A percentile compares a stretch with the other conserved stretches of the same genome.
Evolutionary conservation across 2,888 invertebrate species (phyloP).

Genomic region (Leptinotarsa juncta): DNA sequence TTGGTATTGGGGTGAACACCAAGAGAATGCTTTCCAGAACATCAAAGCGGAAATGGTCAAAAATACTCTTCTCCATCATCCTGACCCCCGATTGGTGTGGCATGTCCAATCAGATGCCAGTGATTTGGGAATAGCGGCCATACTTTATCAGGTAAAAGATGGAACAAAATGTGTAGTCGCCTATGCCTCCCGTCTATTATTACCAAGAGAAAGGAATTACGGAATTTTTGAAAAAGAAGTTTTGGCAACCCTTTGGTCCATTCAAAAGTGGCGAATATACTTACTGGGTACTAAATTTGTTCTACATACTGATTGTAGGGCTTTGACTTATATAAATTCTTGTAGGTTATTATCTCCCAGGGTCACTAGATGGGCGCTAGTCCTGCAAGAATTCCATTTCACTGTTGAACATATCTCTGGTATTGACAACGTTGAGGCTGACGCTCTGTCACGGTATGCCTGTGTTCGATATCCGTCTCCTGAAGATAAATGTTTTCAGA

Average conservation of each 20-base stretch:
- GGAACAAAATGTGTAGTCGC: background rate
- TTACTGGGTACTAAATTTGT: conserved; percentile 41
- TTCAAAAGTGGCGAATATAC: conserved; percentile 49
- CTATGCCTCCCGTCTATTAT: background rate
- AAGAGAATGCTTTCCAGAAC: background rate
- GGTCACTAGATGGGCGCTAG: conserved; percentile 30
- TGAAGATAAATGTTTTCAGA: background rate
- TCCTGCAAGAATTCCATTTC: conserved; percentile 50
- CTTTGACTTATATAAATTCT: conserved; percentile 47
- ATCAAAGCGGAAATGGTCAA: background rate
- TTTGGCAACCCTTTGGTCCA: conserved; percentile 44
- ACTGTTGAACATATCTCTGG: conserved; percentile 43
- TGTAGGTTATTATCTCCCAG: conserved; percentile 46
- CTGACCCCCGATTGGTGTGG: background rate
- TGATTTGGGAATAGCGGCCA: background rate
- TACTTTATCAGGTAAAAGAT: background rate
- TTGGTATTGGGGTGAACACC: background rate
- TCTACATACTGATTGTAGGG: conserved; percentile 50
- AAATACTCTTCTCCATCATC: background rate
- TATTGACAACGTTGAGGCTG: background rate
- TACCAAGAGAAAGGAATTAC: background rate
- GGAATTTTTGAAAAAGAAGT: conserved; percentile 40
- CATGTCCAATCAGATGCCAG: background rate
- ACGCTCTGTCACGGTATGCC: background rate
- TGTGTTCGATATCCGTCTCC: background rate